Conservation (phyloP, 2,113 vertebrate species). For the Hyperopisus bebe region DNA sequence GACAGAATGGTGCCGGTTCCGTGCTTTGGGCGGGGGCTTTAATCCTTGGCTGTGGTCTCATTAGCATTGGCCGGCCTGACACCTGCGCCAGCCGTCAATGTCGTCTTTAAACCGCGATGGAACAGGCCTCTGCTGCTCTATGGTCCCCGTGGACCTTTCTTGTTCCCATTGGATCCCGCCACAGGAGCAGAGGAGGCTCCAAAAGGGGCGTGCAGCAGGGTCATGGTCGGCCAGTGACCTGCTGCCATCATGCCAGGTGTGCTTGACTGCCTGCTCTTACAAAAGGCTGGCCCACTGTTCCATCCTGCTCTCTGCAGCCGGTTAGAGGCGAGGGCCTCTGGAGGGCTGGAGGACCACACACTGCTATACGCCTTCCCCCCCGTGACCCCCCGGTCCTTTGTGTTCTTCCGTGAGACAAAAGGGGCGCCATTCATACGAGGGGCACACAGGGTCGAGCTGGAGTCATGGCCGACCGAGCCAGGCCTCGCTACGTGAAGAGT, state of each 20-base stretch:
- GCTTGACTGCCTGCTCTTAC: background rate
- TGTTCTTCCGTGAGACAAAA: background rate
- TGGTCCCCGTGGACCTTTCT: slow-evolving; percentile 34
- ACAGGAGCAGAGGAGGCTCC: slow-evolving; percentile 54
- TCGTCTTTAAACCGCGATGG: slow-evolving; percentile 64
- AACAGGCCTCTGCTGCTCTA: slow-evolving; percentile 31
- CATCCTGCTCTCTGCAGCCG: background rate
- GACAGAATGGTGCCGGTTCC: background rate
- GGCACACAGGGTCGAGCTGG: background rate
- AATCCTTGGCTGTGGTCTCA: slow-evolving; percentile 83
- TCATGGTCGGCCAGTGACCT: slow-evolving; percentile 49
- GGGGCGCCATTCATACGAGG: background rate
- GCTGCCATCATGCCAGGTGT: background rate
- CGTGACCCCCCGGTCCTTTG: background rate
- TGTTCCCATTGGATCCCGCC: slow-evolving; percentile 46
- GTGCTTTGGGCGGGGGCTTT: slow-evolving; percentile 59
- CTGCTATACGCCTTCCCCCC: background rate
- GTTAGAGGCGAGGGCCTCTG: background rate
- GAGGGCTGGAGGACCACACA: slow-evolving; percentile 15
- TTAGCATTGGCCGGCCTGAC: slow-evolving; percentile 81
- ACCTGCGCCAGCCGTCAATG: slow-evolving; percentile 85
- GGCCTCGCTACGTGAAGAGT: background rate
- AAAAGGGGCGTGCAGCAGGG: slow-evolving; percentile 48
- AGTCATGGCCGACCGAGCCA: background rate
- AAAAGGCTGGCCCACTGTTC: background rate